phyloP scores from a whole-genome alignment of 2,797 vertebrate genomes.

The Gymnothorax javanicus region DNA sequence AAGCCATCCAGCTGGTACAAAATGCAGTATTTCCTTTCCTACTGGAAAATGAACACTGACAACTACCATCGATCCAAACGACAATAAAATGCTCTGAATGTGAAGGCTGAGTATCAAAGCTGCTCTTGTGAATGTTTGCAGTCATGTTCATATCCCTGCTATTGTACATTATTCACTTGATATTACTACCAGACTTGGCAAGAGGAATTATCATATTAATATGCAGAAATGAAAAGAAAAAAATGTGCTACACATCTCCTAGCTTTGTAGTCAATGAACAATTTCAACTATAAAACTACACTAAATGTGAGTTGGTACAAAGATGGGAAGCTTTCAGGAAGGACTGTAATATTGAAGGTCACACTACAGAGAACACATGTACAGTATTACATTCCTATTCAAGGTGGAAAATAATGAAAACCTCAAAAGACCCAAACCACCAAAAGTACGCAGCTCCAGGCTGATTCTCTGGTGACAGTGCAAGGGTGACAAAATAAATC shows the following conservation, averaged over 20 bases:
- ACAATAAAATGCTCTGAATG: slow-evolving; percentile 71
- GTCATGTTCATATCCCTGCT: slow-evolving; percentile 65
- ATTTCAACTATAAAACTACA: slow-evolving; percentile 71
- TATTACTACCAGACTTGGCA: slow-evolving; percentile 54
- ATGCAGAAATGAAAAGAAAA: background rate
- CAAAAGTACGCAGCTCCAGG: background rate
- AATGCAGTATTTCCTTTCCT: background rate
- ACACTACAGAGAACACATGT: background rate
- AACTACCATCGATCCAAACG: background rate
- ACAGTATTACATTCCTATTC: slow-evolving; percentile 1
- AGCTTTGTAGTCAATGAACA: slow-evolving; percentile 53
- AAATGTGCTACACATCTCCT: background rate
- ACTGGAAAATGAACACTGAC: background rate
- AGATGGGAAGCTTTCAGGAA: slow-evolving; percentile 51
- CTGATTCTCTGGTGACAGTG: background rate
- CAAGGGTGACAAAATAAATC: background rate
- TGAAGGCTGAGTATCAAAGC: slow-evolving; percentile 71
- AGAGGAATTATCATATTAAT: slow-evolving; percentile 28
- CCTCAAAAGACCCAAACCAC: background rate
- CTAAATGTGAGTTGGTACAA: slow-evolving; percentile 67
- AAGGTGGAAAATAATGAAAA: background rate
- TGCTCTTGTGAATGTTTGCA: slow-evolving; percentile 67
- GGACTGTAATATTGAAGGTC: slow-evolving; percentile 45
- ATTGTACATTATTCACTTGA: slow-evolving; percentile 64
- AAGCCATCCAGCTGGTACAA: background rate